A percentile compares a stretch with the other conserved stretches of the same genome.
Conservation (phyloP, 2,113 vertebrate genomes). For the Chascanopsetta lugubris region DNA sequence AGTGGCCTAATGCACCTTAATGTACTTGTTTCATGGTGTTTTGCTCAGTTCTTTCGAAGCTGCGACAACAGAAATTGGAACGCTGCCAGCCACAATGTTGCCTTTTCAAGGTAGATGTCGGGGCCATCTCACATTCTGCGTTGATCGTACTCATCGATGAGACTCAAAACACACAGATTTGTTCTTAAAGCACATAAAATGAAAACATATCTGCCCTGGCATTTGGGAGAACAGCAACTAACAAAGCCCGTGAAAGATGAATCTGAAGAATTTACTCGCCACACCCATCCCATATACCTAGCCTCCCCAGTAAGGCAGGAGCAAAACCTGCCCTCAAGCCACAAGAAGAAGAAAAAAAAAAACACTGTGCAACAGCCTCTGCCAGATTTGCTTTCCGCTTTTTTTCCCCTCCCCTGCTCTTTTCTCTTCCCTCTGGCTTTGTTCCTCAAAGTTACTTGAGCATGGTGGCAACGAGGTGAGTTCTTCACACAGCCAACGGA, state of each 20-base stretch:
- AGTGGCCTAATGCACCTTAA: no score
- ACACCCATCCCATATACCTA: slow-evolving; percentile 69
- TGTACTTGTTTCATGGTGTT: no score
- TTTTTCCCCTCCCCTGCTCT: slow-evolving; percentile 49
- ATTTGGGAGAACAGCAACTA: slow-evolving; percentile 36
- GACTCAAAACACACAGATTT: background rate
- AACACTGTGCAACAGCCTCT: slow-evolving; percentile 58
- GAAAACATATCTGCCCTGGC: slow-evolving; percentile 26
- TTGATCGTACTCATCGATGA: background rate
- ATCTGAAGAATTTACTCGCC: slow-evolving; percentile 66
- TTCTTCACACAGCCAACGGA: slow-evolving; percentile 46
- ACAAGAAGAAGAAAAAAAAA: slow-evolving; percentile 56
- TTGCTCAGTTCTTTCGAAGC: slow-evolving; percentile 17
- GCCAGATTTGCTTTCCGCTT: slow-evolving; percentile 71
- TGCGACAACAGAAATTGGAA: background rate
- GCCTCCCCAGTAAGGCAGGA: slow-evolving; percentile 60
- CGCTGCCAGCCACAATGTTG: background rate
- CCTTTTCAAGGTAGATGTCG: background rate
- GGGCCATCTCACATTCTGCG: background rate
- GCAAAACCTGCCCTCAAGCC: slow-evolving; percentile 73
- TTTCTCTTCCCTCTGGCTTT: slow-evolving; percentile 71
- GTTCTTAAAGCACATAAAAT: slow-evolving; percentile 9
- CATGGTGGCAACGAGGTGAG: slow-evolving; percentile 53
- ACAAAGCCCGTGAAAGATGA: slow-evolving; percentile 64
- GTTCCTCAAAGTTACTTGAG: slow-evolving; percentile 76